These are phyloP conservation scores for Anoura caudifer DNA, from an alignment of 2,113 vertebrate species.

Conservation along the genomic window DNA sequence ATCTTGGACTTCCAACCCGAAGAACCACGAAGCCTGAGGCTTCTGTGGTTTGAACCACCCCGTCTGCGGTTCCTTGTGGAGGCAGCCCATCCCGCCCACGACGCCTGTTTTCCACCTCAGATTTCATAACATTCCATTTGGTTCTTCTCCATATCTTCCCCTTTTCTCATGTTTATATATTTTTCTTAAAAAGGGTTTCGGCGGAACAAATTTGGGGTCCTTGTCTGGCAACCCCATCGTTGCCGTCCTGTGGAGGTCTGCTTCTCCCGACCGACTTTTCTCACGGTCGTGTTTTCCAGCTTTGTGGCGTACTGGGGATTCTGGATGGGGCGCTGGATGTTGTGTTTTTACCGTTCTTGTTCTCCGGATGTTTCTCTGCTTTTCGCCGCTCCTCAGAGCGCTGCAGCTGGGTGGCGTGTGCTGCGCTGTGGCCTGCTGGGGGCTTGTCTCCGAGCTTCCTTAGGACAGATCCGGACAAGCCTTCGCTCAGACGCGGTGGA, in stretches of 20 bases:
- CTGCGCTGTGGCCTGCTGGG: rapidly evolving
- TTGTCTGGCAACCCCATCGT: background rate
- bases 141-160: background rate
- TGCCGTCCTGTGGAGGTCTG: background rate
- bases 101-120: background rate
- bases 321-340: rapidly evolving
- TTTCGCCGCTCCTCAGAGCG: background rate
- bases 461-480: background rate
- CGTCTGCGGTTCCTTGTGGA: background rate
- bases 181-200: no score
- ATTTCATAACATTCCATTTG: background rate
- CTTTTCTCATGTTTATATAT: background rate
- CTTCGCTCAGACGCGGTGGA: rapidly evolving
- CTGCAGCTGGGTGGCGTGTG: rapidly evolving
- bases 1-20: background rate
- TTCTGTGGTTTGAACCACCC: rapidly evolving
- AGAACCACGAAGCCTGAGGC: background rate
- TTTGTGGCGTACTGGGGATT: background rate
- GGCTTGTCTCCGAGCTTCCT: background rate
- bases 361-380: background rate
- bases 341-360: no score
- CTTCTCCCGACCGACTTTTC: no score
- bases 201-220: no score
- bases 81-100: rapidly evolving
- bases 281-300: background rate